A percentile compares a stretch with the other conserved stretches of the same genome.
These are phyloP conservation scores for Aquatica leii DNA, from an alignment of 2,888 invertebrate genomes.

Conservation along the genomic window DNA sequence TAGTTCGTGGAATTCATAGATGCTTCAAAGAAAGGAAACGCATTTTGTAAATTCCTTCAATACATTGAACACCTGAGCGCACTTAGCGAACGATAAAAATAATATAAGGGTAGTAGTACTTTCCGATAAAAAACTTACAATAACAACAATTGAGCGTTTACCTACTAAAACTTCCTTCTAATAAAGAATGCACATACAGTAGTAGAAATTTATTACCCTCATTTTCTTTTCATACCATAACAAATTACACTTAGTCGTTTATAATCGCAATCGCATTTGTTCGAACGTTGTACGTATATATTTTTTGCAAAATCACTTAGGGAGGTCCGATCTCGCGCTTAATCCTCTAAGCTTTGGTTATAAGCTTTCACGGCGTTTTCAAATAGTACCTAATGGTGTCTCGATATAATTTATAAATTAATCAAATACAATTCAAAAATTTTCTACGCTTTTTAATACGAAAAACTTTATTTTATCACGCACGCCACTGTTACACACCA, in stretches of 20 bases:
- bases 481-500: conserved; percentile 42
- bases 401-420: too few relatives aligned
- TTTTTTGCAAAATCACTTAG: not conserved
- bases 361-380: too few relatives aligned
- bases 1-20: too few relatives aligned
- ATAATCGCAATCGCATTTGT: not conserved
- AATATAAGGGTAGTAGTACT: not conserved
- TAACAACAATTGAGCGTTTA: not conserved
- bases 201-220: not conserved
- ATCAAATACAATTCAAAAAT: not conserved
- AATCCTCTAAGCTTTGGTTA: too few relatives aligned
- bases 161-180: not conserved
- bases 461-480: conserved; percentile 10
- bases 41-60: too few relatives aligned
- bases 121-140: not conserved
- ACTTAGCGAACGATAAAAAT: not conserved
- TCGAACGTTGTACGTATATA: not conserved
- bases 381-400: too few relatives aligned
- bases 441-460: conserved; percentile 3
- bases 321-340: too few relatives aligned
- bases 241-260: not conserved
- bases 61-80: conserved; percentile 2
- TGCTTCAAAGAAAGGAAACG: too few relatives aligned
- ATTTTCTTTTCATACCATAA: not conserved
- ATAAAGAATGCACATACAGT: not conserved